Conservation (phyloP, 2,113 vertebrate genomes). For the Tachycineta bicolor region DNA sequence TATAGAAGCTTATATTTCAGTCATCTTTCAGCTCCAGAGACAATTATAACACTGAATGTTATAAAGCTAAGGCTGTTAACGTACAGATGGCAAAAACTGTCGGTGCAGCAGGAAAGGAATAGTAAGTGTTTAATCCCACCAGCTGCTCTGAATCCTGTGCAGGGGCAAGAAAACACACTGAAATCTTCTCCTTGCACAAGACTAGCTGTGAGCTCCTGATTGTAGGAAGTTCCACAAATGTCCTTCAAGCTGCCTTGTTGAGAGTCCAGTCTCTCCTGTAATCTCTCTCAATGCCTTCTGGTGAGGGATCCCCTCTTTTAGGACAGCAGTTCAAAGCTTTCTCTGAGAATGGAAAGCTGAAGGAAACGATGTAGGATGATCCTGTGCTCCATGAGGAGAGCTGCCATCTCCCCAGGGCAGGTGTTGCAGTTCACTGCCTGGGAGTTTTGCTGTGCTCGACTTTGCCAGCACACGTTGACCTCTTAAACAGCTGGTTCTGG, state of each 20-base stretch:
- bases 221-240: background rate
- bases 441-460: fast-evolving
- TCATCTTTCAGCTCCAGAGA: background rate
- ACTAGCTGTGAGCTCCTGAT: background rate
- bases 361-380: background rate
- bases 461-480: fast-evolving
- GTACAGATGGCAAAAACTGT: background rate
- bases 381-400: background rate
- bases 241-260: background rate
- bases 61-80: background rate
- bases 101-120: background rate
- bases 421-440: background rate
- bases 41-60: background rate
- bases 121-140: background rate
- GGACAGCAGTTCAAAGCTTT: background rate
- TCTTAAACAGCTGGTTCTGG: background rate
- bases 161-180: background rate
- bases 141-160: background rate
- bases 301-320: background rate
- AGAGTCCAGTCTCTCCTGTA: background rate
- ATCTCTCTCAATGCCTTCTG: background rate
- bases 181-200: background rate
- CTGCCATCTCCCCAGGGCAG: background rate
- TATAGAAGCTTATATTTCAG: background rate
- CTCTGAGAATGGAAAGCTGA: background rate